Evolutionary conservation across 2,113 vertebrate genomes (phyloP).

Genomic region (Arenaria interpres): DNA sequence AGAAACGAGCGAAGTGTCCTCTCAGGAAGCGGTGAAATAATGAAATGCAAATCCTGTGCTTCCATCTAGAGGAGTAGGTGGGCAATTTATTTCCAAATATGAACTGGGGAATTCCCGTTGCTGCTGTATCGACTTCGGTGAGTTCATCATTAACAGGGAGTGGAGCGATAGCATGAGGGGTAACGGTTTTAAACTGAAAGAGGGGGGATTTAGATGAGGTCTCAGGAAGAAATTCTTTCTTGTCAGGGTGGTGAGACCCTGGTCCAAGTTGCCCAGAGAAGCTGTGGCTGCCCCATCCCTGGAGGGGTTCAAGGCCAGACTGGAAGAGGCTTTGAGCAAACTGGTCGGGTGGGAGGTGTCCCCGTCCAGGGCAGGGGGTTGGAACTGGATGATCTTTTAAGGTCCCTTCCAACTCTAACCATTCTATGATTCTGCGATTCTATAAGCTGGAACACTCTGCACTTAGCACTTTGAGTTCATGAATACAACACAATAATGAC

Average conservation of each 20-base stretch:
- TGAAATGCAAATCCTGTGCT: constrained; percentile 35
- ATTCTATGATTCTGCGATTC: not conserved
- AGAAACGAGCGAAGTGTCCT: not conserved
- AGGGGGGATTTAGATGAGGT: not conserved
- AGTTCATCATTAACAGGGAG: not conserved
- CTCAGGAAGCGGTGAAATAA: not conserved
- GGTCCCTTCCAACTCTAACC: not conserved
- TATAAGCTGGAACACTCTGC: not conserved
- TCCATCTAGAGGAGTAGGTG: constrained; percentile 56
- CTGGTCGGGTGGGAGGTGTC: not conserved
- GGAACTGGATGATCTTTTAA: not conserved
- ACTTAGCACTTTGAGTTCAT: fast-evolving
- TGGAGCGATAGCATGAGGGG: not conserved
- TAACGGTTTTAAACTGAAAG: not conserved
- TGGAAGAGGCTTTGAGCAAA: not conserved
- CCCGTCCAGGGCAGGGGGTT: not conserved
- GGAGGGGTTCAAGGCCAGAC: not conserved
- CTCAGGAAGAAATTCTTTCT: not conserved
- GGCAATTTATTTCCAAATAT: not conserved
- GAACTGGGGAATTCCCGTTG: not conserved
- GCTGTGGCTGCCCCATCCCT: not conserved
- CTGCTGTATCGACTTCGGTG: not conserved
- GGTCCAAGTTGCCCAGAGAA: not conserved
- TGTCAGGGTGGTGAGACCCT: not conserved
- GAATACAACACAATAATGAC: not conserved